A percentile compares a stretch with the other conserved stretches of the same genome.
phyloP scores from a whole-genome alignment of 2,797 vertebrate genomes.

The Epinephelus malabaricus region DNA sequence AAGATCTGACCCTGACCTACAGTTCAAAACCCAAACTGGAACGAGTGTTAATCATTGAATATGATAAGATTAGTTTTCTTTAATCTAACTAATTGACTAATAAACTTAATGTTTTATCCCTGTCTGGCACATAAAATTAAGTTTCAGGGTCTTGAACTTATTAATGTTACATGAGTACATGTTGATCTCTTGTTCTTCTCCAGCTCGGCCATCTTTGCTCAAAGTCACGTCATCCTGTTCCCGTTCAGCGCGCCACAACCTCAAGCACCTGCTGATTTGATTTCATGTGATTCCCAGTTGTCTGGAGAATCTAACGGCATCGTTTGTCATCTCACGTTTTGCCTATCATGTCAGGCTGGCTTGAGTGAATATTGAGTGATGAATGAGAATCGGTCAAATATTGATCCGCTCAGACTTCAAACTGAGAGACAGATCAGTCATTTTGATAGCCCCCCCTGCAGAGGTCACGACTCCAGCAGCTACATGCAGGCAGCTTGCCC shows the following conservation, averaged over 20 bases:
- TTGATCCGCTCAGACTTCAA: constrained; percentile 58
- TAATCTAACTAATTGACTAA: not conserved
- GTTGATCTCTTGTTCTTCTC: not conserved
- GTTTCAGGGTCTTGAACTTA: not conserved
- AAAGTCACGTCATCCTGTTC: not conserved
- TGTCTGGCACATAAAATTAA: too few species aligned
- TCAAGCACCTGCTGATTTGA: constrained; percentile 38
- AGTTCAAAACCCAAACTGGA: too few species aligned
- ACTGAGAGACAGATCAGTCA: constrained; percentile 65
- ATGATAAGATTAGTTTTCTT: too few species aligned
- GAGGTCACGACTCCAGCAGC: constrained; percentile 53
- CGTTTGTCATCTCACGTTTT: constrained; percentile 60
- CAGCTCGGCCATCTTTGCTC: not conserved
- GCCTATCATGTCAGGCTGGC: constrained; percentile 13
- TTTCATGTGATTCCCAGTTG: constrained; percentile 22
- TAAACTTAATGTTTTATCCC: too few species aligned
- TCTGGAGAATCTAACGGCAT: constrained; percentile 24
- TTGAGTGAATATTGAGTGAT: constrained; percentile 49
- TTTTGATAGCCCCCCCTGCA: constrained; percentile 46
- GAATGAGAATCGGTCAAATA: constrained; percentile 65
- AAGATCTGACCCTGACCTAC: too few species aligned
- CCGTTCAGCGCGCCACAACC: too few species aligned
- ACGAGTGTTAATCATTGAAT: too few species aligned
- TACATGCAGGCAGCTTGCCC: constrained; percentile 9
- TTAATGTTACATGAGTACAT: too few species aligned